Evolutionary conservation across 2,113 vertebrate genomes (phyloP).

Genomic region (Manacus vitellinus): DNA sequence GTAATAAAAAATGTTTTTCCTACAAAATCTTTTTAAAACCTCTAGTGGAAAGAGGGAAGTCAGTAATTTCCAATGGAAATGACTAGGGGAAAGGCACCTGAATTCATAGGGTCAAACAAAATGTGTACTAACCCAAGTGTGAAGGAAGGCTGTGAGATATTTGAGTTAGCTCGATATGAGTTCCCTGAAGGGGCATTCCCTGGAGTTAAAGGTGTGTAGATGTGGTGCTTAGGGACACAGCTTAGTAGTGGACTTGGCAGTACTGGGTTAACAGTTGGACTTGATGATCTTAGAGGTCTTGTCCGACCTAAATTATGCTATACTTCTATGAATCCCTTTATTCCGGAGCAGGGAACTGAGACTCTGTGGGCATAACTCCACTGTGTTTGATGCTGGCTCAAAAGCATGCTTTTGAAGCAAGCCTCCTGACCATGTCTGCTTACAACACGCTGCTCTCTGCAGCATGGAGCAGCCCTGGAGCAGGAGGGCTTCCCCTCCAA

Average conservation of each 20-base stretch:
- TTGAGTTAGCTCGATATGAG: not conserved
- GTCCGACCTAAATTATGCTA: not conserved
- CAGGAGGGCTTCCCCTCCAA: not conserved
- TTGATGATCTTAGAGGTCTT: not conserved
- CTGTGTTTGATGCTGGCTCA: fast-evolving
- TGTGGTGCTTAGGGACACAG: not conserved
- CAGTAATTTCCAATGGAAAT: not conserved
- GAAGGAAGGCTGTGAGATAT: not conserved
- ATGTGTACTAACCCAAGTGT: not conserved
- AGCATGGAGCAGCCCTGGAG: not conserved
- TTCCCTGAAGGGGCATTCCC: not conserved
- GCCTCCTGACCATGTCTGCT: not conserved
- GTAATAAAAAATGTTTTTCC: not conserved
- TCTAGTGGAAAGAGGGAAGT: not conserved
- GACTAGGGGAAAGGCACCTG: not conserved
- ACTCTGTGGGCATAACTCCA: fast-evolving
- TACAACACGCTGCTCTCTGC: fast-evolving
- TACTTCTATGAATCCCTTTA: not conserved
- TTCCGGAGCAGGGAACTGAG: not conserved
- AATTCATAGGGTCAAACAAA: not conserved
- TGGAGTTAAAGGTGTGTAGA: not conserved
- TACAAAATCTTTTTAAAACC: not conserved
- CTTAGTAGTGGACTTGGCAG: not conserved
- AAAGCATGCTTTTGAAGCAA: not conserved
- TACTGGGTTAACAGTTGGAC: not conserved